Conservation (phyloP, 1,140 invertebrate genomes). For the Pomacea maculata region DNA sequence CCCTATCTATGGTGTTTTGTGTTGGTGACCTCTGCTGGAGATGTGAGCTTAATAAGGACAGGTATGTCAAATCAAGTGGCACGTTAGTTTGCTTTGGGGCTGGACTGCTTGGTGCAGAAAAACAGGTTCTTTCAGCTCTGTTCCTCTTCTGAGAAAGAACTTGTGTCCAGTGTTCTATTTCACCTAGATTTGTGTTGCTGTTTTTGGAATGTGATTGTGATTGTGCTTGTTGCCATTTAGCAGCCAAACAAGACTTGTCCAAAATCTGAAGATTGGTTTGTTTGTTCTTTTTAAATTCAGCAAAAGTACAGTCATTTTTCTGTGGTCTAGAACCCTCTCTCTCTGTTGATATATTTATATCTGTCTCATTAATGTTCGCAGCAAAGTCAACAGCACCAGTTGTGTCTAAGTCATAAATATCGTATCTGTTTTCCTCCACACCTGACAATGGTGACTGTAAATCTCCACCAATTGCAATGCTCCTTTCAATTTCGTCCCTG, state of each 20-base stretch:
- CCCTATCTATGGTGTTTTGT: too few relatives aligned
- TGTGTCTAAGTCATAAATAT: too few relatives aligned
- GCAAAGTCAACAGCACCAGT: too few relatives aligned
- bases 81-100: constrained; percentile 5
- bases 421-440: too few relatives aligned
- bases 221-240: neutral
- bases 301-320: neutral
- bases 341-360: too few relatives aligned
- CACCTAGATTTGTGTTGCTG: neutral
- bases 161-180: constrained; percentile 19
- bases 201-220: too few relatives aligned
- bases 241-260: neutral
- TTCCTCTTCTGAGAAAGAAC: constrained; percentile 18
- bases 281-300: neutral
- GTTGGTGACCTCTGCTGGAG: too few relatives aligned
- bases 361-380: too few relatives aligned
- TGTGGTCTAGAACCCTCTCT: neutral
- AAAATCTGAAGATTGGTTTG: constrained; percentile 13
- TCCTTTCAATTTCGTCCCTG: too few relatives aligned
- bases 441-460: too few relatives aligned
- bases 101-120: constrained; percentile 7
- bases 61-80: neutral
- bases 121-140: neutral
- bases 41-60: too few relatives aligned
- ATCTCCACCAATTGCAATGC: too few relatives aligned